Conservation (phyloP, 2,888 invertebrate species). For the Leptopilina syphax region DNA sequence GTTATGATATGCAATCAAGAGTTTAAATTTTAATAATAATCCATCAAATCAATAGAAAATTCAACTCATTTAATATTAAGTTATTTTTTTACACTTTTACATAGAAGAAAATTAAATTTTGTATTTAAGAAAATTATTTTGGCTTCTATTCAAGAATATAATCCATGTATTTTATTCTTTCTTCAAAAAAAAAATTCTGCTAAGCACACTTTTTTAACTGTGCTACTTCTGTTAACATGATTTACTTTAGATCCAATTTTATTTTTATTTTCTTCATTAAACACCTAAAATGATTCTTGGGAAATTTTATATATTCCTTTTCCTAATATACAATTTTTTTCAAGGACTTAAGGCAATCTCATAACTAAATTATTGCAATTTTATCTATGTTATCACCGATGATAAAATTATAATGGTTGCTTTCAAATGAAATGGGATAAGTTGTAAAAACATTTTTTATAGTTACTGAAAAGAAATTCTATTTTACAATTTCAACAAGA, state of each 20-base stretch:
- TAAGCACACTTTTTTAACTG: not conserved
- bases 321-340: not conserved
- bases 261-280: constrained; percentile 1
- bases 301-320: not conserved
- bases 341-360: constrained; percentile 9
- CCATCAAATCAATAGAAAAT: no score
- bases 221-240: not conserved
- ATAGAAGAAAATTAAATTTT: no score
- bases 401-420: not conserved
- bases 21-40: no score
- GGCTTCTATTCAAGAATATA: no score
- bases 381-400: constrained; percentile 11
- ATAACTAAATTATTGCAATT: not conserved
- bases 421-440: constrained; percentile 9
- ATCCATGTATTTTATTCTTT: not conserved
- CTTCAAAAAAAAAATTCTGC: no score
- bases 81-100: no score
- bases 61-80: no score
- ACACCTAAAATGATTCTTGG: constrained; percentile 1
- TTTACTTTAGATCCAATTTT: not conserved
- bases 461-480: not conserved
- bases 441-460: constrained; percentile 2
- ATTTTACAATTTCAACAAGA: not conserved
- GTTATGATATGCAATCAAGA: not conserved
- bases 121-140: no score